phyloP scores from a whole-genome alignment of 2,888 invertebrate species.

The Tuta absoluta region DNA sequence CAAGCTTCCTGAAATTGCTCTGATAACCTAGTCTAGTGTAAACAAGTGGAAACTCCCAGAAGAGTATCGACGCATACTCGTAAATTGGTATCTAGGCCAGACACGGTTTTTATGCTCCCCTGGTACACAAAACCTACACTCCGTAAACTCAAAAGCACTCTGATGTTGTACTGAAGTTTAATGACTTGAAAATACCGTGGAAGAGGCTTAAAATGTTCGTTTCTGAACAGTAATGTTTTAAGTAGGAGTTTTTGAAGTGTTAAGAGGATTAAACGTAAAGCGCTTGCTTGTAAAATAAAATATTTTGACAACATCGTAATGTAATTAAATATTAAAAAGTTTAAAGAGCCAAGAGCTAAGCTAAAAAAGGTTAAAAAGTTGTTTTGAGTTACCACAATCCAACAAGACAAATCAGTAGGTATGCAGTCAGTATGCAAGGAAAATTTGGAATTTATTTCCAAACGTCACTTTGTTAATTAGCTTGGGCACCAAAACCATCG shows the following conservation, averaged over 20 bases:
- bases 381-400: neutral
- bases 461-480: neutral
- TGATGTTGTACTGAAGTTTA: constrained; percentile 15
- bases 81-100: constrained; percentile 7
- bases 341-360: neutral
- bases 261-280: constrained; percentile 5
- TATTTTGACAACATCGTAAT: constrained; percentile 7
- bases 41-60: constrained; percentile 6
- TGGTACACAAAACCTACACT: constrained; percentile 12
- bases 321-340: constrained; percentile 3
- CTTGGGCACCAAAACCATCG: neutral
- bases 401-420: neutral
- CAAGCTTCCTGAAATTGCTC: neutral
- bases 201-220: constrained; percentile 16
- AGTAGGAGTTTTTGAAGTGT: constrained; percentile 12
- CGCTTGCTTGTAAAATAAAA: constrained; percentile 9
- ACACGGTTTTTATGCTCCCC: neutral
- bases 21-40: neutral
- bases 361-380: neutral
- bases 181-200: constrained; percentile 12
- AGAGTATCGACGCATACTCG: neutral
- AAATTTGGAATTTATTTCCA: no score
- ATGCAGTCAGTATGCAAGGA: no score
- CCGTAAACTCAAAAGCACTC: constrained; percentile 7
- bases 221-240: neutral